Evolutionary conservation across 2,888 invertebrate genomes (phyloP).

Genomic region (Amblyjoppa proteus): DNA sequence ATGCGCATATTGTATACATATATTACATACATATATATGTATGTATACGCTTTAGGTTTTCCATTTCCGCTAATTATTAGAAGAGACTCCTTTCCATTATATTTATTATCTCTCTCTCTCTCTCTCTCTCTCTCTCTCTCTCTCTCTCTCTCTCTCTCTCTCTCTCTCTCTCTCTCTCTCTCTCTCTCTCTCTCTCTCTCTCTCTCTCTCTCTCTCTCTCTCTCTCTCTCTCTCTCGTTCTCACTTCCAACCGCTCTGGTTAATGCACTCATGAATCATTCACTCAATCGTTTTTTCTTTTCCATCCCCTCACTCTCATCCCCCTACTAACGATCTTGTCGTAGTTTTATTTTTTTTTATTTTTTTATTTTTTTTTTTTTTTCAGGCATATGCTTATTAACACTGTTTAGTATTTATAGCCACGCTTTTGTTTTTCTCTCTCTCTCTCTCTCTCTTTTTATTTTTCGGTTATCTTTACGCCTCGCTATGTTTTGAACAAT

Average conservation of each 20-base stretch:
- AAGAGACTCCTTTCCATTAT: conserved; percentile 64
- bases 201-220: conserved; percentile 31
- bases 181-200: conserved; percentile 32
- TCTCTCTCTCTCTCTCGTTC: conserved; percentile 44
- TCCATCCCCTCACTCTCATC: conserved; percentile 47
- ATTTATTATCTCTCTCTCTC: conserved; percentile 48
- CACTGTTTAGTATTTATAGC: conserved; percentile 56
- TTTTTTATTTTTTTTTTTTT: not conserved
- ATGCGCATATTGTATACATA: conserved; percentile 78
- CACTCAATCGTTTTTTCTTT: conserved; percentile 34
- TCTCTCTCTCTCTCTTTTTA: conserved; percentile 64
- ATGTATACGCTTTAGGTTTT: conserved; percentile 76
- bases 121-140: conserved; percentile 14
- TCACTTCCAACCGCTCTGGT: conserved; percentile 62
- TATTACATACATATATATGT: conserved; percentile 81
- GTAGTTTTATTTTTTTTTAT: conserved; percentile 11
- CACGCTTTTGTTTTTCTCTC: conserved; percentile 59
- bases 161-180: conserved; percentile 43
- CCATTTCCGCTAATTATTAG: conserved; percentile 67
- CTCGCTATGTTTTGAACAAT: conserved; percentile 77
- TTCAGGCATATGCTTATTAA: conserved; percentile 53
- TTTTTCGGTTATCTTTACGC: conserved; percentile 66
- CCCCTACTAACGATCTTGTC: conserved; percentile 55
- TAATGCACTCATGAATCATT: conserved; percentile 68
- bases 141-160: conserved; percentile 45